These are phyloP conservation scores for Acromyrmex heyeri DNA, from an alignment of 1,140 invertebrate genomes.

Conservation along the genomic window DNA sequence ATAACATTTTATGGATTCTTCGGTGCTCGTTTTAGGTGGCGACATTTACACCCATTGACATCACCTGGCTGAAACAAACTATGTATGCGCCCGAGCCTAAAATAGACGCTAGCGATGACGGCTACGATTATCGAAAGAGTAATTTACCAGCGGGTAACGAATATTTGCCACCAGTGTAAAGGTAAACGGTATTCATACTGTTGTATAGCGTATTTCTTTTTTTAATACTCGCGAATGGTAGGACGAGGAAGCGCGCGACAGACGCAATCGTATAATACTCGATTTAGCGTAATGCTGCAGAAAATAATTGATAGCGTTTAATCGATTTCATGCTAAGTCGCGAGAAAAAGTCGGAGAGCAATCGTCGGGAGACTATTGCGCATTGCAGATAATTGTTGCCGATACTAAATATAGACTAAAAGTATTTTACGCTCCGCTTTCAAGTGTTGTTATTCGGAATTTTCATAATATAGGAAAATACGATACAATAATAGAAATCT, in stretches of 20 bases:
- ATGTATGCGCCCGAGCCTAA: neutral
- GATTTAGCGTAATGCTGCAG: conserved; percentile 44
- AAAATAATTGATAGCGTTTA: conserved; percentile 23
- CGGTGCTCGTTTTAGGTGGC: conserved; percentile 77
- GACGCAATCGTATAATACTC: conserved; percentile 14
- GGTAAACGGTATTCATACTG: conserved; percentile 16
- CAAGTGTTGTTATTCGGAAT: neutral
- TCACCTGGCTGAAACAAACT: conserved; percentile 80
- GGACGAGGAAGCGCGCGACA: neutral
- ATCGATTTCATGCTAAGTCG: conserved; percentile 16
- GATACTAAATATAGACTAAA: conserved; percentile 14
- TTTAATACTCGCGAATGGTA: conserved; percentile 29
- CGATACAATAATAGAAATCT: neutral
- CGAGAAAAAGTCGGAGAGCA: neutral
- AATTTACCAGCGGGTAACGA: conserved; percentile 79
- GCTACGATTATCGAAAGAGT: conserved; percentile 81
- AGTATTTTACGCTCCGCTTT: neutral
- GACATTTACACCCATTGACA: conserved; percentile 82
- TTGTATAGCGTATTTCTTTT: conserved; percentile 27
- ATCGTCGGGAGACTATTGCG: neutral
- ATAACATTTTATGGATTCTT: neutral
- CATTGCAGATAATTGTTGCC: conserved; percentile 19
- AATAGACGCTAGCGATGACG: conserved; percentile 7
- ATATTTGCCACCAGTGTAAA: conserved; percentile 83
- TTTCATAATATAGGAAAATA: neutral